Conservation (phyloP, 2,113 vertebrate genomes). For the Triplophysa dalaica region DNA sequence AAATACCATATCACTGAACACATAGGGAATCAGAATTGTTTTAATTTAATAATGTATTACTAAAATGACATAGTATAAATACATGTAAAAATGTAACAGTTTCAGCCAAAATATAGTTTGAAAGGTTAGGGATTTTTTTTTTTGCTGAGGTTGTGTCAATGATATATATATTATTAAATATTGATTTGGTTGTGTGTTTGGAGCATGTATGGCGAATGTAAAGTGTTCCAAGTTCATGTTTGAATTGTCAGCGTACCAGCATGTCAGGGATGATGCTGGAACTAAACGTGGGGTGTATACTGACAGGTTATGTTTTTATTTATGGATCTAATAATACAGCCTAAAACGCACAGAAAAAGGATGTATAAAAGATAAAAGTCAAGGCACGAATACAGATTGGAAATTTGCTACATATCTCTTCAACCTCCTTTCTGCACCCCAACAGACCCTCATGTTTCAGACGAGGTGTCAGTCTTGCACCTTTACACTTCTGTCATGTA, state of each 20-base stretch:
- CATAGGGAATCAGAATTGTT: too few relatives aligned
- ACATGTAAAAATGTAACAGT: background rate
- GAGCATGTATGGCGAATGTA: background rate
- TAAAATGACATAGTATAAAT: too few relatives aligned
- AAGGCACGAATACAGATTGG: constrained; percentile 34
- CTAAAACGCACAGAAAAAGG: background rate
- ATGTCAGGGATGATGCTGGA: background rate
- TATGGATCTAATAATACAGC: background rate
- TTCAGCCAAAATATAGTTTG: too few relatives aligned
- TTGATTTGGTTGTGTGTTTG: background rate
- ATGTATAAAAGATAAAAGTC: constrained; percentile 56
- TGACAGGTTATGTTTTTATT: background rate
- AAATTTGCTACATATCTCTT: background rate
- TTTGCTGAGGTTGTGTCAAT: background rate
- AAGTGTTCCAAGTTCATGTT: background rate
- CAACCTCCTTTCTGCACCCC: background rate
- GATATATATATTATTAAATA: background rate
- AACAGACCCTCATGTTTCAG: constrained; percentile 36
- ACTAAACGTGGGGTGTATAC: background rate
- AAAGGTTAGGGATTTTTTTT: background rate
- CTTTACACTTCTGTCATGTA: constrained; percentile 36
- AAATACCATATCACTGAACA: too few relatives aligned
- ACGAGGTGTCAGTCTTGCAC: constrained; percentile 51
- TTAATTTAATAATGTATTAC: too few relatives aligned
- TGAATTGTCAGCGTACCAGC: background rate